phyloP scores from a whole-genome alignment of 2,113 vertebrate genomes.

The Oryzias javanicus region DNA sequence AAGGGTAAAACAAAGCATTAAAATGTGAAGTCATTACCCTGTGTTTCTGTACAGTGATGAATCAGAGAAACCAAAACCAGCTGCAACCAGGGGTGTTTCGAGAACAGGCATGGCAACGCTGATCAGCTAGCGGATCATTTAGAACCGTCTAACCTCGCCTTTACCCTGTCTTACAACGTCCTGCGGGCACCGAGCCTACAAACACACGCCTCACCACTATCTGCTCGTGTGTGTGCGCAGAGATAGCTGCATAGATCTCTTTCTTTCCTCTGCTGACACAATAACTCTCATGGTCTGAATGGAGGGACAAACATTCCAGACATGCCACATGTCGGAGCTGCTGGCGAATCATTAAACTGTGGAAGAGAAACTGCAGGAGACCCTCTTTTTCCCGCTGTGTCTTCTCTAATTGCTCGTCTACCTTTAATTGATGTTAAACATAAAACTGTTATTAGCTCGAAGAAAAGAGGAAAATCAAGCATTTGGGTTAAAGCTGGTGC shows the following conservation, averaged over 20 bases:
- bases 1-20: conserved; percentile 44
- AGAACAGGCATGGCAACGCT: conserved; percentile 36
- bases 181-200: conserved; percentile 45
- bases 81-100: conserved; percentile 45
- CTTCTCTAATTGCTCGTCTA: conserved; percentile 76
- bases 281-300: conserved; percentile 76
- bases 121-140: conserved; percentile 58
- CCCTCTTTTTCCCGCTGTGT: conserved; percentile 72
- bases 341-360: conserved; percentile 81
- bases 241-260: conserved; percentile 65
- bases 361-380: conserved; percentile 74
- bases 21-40: conserved; percentile 58
- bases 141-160: conserved; percentile 50
- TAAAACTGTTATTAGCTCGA: conserved; percentile 73
- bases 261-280: conserved; percentile 72
- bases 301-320: conserved; percentile 78
- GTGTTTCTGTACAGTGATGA: conserved; percentile 59
- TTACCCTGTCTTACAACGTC: conserved; percentile 45
- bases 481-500: conserved; percentile 50
- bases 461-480: conserved; percentile 39
- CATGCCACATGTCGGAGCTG: conserved; percentile 78
- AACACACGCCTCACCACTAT: conserved; percentile 46
- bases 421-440: conserved; percentile 79
- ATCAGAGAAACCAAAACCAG: conserved; percentile 74
- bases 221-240: conserved; percentile 18